Conservation (phyloP, 2,888 invertebrate genomes). For the Tromatobia lineatoria region DNA sequence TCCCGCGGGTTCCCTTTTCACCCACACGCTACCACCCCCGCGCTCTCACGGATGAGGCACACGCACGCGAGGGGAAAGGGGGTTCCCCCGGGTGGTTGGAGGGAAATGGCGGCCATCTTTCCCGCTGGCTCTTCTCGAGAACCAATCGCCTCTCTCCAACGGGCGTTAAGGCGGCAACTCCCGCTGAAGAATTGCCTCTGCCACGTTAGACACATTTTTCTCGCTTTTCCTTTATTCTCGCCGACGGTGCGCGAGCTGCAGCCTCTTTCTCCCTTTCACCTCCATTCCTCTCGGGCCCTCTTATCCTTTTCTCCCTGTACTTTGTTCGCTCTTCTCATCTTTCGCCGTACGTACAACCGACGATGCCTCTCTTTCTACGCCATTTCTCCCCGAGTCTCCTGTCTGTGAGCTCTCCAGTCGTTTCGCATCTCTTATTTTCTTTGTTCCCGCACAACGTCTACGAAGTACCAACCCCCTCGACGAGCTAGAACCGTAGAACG, state of each 20-base stretch:
- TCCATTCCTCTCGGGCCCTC: constrained; percentile 47
- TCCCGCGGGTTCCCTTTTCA: constrained; percentile 80
- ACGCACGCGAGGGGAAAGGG: constrained; percentile 73
- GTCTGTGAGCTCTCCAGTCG: constrained; percentile 70
- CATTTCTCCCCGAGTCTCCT: constrained; percentile 53
- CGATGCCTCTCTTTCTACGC: constrained; percentile 60
- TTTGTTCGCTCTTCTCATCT: constrained; percentile 56
- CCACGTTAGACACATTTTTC: constrained; percentile 86
- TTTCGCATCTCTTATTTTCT: constrained; percentile 83
- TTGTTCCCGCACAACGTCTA: constrained; percentile 76
- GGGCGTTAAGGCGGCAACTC: constrained; percentile 85
- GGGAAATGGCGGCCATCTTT: constrained; percentile 86
- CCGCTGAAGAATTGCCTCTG: constrained; percentile 85
- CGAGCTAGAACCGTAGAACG: constrained; percentile 44
- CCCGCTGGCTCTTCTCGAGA: constrained; percentile 84
- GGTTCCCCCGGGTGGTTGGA: constrained; percentile 84
- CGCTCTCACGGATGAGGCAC: constrained; percentile 63
- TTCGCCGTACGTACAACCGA: constrained; percentile 70
- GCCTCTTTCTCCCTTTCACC: constrained; percentile 65
- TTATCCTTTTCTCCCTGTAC: constrained; percentile 52
- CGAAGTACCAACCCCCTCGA: constrained; percentile 65
- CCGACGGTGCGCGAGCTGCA: constrained; percentile 78
- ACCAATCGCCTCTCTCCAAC: constrained; percentile 84
- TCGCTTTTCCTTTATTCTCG: constrained; percentile 85
- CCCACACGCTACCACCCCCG: constrained; percentile 73